A percentile compares a stretch with the other conserved stretches of the same genome.
phyloP scores from a whole-genome alignment of 2,797 vertebrate genomes.

The Anolis apletophallus region DNA sequence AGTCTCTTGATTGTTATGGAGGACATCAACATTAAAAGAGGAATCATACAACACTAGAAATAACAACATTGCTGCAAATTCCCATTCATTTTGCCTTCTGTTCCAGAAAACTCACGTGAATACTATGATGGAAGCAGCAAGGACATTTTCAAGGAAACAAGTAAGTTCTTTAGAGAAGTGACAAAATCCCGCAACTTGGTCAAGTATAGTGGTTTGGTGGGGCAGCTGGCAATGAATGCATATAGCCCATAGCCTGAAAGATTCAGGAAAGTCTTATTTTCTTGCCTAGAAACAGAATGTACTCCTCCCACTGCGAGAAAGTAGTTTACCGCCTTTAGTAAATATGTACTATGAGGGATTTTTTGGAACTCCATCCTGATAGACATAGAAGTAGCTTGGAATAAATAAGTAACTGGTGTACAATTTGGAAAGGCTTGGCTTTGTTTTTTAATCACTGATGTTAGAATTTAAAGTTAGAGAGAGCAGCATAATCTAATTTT shows the following conservation, averaged over 20 bases:
- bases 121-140: slow-evolving; percentile 15
- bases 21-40: neutral
- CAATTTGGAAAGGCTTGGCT: too few relatives aligned
- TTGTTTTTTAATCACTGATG: neutral
- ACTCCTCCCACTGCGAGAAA: neutral
- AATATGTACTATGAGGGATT: neutral
- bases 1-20: neutral
- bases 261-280: neutral
- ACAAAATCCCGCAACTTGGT: neutral
- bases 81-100: neutral
- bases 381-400: neutral
- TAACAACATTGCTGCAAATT: neutral
- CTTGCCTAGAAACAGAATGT: neutral
- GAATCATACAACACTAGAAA: slow-evolving; percentile 2
- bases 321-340: too few relatives aligned
- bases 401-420: neutral
- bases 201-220: neutral
- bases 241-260: neutral
- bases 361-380: neutral
- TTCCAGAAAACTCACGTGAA: slow-evolving; percentile 22
- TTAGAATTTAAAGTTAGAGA: neutral
- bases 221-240: neutral
- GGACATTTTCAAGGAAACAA: slow-evolving; percentile 13
- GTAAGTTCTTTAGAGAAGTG: neutral
- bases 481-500: neutral